phyloP scores from a whole-genome alignment of 2,113 vertebrate genomes.

The Corapipo altera region DNA sequence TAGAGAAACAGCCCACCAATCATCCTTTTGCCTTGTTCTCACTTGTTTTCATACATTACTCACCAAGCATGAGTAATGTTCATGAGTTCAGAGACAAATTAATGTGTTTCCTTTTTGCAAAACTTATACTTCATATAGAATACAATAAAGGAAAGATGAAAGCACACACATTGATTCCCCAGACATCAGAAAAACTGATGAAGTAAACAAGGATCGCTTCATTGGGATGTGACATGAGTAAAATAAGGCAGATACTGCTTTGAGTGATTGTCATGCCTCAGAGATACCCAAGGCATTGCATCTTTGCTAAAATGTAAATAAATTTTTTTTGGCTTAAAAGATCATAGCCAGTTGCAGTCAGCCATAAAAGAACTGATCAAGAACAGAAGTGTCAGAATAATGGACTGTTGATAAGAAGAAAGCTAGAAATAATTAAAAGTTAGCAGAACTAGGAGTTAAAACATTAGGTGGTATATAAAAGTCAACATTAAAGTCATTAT shows the following conservation, averaged over 20 bases:
- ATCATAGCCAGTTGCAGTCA: not conserved
- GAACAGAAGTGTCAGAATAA: not conserved
- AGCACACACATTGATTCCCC: not conserved
- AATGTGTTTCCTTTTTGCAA: not conserved
- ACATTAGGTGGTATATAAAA: not conserved
- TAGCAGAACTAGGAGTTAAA: not conserved
- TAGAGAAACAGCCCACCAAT: not conserved
- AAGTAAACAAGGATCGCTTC: not conserved
- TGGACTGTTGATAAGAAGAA: not conserved
- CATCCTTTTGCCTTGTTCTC: not conserved
- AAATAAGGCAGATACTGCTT: not conserved
- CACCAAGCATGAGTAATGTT: not conserved
- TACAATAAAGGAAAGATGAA: not conserved
- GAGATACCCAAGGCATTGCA: not conserved
- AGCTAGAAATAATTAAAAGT: not conserved
- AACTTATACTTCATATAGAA: not conserved
- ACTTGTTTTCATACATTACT: not conserved
- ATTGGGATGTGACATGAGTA: not conserved
- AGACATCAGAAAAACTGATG: not conserved
- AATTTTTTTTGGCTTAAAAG: not conserved
- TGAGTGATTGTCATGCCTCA: not conserved
- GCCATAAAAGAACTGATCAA: not conserved
- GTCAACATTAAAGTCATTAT: not conserved
- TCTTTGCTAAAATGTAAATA: not conserved
- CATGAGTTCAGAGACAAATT: not conserved